phyloP scores from a whole-genome alignment of 1,140 invertebrate genomes.

The Melipona quadrifasciata region DNA sequence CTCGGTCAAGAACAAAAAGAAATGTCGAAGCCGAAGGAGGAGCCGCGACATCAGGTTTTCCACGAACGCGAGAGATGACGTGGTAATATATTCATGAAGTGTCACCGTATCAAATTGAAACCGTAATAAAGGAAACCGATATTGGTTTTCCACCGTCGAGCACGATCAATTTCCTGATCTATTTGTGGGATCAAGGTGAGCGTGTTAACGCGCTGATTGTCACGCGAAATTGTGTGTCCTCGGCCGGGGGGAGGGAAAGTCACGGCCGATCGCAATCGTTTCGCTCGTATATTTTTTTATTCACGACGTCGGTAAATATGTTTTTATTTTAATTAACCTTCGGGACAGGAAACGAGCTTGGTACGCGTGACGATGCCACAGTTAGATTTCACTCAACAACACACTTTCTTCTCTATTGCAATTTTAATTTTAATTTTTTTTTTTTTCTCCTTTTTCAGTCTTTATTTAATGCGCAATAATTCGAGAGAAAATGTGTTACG shows the following conservation, averaged over 20 bases:
- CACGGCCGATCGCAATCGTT: neutral
- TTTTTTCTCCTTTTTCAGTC: no score
- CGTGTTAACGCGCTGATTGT: constrained; percentile 8
- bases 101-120: constrained; percentile 46
- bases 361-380: no score
- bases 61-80: neutral
- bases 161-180: constrained; percentile 29
- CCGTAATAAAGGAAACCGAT: constrained; percentile 42
- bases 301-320: no score
- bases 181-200: constrained; percentile 19
- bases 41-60: neutral
- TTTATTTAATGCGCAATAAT: no score
- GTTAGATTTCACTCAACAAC: no score
- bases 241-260: neutral
- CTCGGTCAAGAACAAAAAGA: neutral
- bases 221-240: neutral
- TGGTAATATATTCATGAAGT: constrained; percentile 47
- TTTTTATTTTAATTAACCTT: no score
- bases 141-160: constrained; percentile 34
- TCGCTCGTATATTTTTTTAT: neutral
- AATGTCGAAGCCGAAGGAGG: neutral
- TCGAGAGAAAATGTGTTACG: no score
- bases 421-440: no score
- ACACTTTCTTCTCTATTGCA: no score
- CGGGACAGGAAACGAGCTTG: no score